Evolutionary conservation across 35 echinoderm and acorn worm species (phyloP), one percentile per base, ranked within the genome.

Genomic region (Nesometra sesokonis): DNA sequence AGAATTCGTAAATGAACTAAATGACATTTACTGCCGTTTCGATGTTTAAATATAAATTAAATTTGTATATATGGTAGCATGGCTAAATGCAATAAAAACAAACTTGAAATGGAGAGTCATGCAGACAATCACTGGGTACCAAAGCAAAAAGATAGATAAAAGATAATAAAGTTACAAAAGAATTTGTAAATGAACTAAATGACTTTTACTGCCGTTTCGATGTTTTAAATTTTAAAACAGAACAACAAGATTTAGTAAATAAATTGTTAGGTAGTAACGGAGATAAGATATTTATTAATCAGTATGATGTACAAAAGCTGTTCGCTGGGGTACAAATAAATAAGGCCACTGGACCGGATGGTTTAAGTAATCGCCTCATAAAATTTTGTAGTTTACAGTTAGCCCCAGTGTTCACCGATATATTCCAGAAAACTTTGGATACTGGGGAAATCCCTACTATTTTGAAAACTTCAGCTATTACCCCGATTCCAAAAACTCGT

Each of bases 381-480:
- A 67, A 67, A 67, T 67, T 2, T 27, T 67, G 52, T 27, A 67
- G 21, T 27, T 27, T 17, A 19, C 7, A 67, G 23, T 67, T 67
- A 27, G 52, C 21, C 0, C 11, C 52, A 3, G 21, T 27, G 1
- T 67, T 13, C 23, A 67, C 52, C 23, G 21, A 27, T 17, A 2
- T 67, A 2, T 67, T 67, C 21, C 8, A 67, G 8, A 27, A 67
- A 27, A 67, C 7, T 27, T 27, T 67, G 23, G 52, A 9, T 2
- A 67, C 9, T 19, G 52, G 52, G 2, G 1, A 9, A 67, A 27
- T 67, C 0, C 52, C 88, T 35, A 15, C 33, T n/a, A 77, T 84
- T 9, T 77, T 81, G 88, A 89, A 89, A 84, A 89, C 88, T 0
- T 77, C 88, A 0, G 32, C 52, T 13, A 77, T 89, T 17, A 35